Evolutionary conservation across 2,888 invertebrate species (phyloP), one percentile per base, ranked within the genome.

Genomic region (Protonemura montana): DNA sequence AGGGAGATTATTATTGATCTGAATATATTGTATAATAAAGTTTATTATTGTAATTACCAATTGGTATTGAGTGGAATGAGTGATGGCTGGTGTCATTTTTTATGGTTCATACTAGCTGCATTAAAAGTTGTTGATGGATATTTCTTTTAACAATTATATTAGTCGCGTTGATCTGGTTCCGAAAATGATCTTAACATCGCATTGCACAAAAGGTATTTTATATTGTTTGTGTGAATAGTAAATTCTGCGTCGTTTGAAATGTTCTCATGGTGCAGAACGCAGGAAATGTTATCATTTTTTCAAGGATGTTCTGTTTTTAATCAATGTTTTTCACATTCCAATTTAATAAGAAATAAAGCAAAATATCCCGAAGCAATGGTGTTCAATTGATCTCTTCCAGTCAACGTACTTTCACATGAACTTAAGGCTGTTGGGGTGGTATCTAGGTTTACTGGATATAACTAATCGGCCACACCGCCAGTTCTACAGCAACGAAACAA

Each of bases 1-100:
- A 81, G 81, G 81, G 81, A 81, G 21, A 81, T 81, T 27, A 81
- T 21, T 81, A 81, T 30, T 81, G 81, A 81, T 81, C 81, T 81
- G 81, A 81, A 29, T 59, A 59, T 59, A 59, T 59, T 59, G 59
- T 59, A 21, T 59, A 16, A 21, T 59, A 21, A 59, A 21, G 59
- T 59, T 59, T 21, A 59, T 59, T 59, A 59, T 59, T 59, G 59
- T 59, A 59, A n/a, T 59, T 59, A 59, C 59, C 59, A 59, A 7
- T 59, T 13, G 59, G 59, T 59, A 59, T 59, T 59, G 13, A 7
- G 59, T 59, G 59, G 59, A 59, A 7, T 10, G 21, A 59, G 21
- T 59, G 59, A 7, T 59, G 59, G 59, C 3, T 16, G 21, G 3
- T 59, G 13, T 13, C 35, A 10, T 59, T 59, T 59, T 16, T 16